Evolutionary conservation across 2,113 vertebrate species (phyloP).

Genomic region (Xiphophorus couchianus): DNA sequence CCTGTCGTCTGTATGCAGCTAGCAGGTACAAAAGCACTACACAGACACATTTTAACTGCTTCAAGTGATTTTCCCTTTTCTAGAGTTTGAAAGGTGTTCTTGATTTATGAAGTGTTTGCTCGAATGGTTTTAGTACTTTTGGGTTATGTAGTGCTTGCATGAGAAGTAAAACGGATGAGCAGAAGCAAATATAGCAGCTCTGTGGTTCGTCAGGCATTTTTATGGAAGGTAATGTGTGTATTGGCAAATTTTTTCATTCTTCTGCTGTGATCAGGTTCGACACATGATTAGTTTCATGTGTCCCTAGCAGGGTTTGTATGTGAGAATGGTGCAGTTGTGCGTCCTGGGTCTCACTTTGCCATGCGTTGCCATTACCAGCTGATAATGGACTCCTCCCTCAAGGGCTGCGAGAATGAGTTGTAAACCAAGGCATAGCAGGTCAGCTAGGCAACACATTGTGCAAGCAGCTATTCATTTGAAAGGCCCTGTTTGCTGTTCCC

Average conservation of each 20-base stretch:
- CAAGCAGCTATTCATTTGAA: conserved; percentile 52
- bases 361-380: neutral
- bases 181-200: neutral
- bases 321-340: conserved; percentile 1
- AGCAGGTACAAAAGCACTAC: neutral
- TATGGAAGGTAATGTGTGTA: neutral
- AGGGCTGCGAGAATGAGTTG: conserved; percentile 10
- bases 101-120: neutral
- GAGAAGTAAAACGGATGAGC: neutral
- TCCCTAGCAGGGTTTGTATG: neutral
- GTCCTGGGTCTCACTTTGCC: neutral
- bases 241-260: neutral
- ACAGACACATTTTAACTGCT: neutral
- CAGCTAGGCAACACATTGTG: conserved; percentile 31
- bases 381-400: conserved; percentile 31
- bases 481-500: conserved; percentile 50
- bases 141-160: neutral
- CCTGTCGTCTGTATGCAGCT: neutral
- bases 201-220: neutral
- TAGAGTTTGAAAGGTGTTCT: neutral
- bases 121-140: neutral
- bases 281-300: neutral
- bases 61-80: neutral
- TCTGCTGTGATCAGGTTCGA: neutral
- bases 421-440: conserved; percentile 32